Evolutionary conservation across 2,888 invertebrate species (phyloP), one percentile per base, ranked within the genome.

Genomic region (Emmelina monodactyla): DNA sequence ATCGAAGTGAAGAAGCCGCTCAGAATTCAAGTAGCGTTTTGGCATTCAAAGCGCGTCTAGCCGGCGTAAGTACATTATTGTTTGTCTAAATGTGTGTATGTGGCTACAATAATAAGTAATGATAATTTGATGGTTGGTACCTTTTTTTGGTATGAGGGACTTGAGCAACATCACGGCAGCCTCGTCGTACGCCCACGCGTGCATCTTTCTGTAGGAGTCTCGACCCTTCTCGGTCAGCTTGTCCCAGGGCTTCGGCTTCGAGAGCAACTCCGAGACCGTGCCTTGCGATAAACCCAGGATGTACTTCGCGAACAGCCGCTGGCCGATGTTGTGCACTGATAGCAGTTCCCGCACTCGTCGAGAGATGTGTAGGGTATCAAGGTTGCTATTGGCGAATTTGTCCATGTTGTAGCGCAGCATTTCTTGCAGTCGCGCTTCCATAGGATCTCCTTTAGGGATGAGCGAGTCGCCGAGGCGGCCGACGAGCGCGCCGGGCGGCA

Each of bases 231-330:
- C 99, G 38, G 99, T 99, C 61, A 99, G 83, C 79, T 98, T 98
- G 82, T 97, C 97, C 99, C 99, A 99, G 10, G 97, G 97, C 68
- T 99, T 97, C 36, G 99, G 99, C 68, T 99, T 99, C 50, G 97
- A 97, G 43, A 99, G 85, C 55, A 99, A 82, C 79, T 99, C 99
- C 46, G 96, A 96, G 32, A 99, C 97, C 14, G 99, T 99, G 40
- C 99, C 99, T 72, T 99, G 98, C 43, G 91, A 96, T 42, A 95
- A 81, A 1, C 98, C 98, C 50, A 99, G 86, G 33, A 99, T 94
- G 76, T 97, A 97, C 69, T 98, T 98, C 52, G 99, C 99, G 78
- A 99, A 99, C 53, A 99, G 83, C 42, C 99, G 85, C 80, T 99
- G 99, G 2, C 99, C 99, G 53, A 99, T 98, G 71, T 99, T 97